These are phyloP conservation scores for Parazoanthus swiftii DNA, from an alignment of 92 coral and sea anemone species.

Conservation along the genomic window DNA sequence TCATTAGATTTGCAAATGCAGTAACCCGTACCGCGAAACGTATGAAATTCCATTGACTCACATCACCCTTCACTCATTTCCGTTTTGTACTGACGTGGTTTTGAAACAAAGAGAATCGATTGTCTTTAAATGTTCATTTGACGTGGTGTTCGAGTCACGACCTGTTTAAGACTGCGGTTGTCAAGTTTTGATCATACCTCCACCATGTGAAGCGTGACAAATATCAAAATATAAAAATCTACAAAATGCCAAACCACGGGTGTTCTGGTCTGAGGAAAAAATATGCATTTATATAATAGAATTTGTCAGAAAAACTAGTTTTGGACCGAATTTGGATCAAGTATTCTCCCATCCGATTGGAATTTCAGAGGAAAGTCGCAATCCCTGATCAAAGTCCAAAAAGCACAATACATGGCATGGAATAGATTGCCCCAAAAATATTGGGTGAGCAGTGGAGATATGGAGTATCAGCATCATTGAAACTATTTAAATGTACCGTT, in stretches of 20 bases:
- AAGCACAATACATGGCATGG: too few species aligned
- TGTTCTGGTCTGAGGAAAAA: slow-evolving; percentile 5
- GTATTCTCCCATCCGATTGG: slow-evolving; percentile 10
- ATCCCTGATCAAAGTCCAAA: too few species aligned
- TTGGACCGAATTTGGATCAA: neutral
- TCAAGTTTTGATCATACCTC: neutral
- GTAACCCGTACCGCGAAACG: too few species aligned
- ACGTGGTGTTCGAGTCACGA: neutral
- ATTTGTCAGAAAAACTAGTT: slow-evolving; percentile 8
- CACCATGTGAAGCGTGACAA: neutral
- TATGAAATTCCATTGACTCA: neutral
- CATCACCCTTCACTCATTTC: neutral
- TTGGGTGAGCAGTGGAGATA: too few species aligned
- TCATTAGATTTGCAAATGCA: too few species aligned
- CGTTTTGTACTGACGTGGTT: slow-evolving; percentile 7
- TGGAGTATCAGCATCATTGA: too few species aligned
- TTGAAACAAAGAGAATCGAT: slow-evolving; percentile 5
- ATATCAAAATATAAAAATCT: neutral
- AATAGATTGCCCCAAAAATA: too few species aligned
- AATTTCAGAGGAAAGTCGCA: slow-evolving; percentile 7
- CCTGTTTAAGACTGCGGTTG: neutral
- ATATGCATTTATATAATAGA: neutral
- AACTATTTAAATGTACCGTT: too few species aligned
- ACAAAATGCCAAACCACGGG: slow-evolving; percentile 10
- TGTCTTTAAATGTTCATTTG: slow-evolving; percentile 14